Conservation (phyloP, 2,113 vertebrate species). For the Phodopus roborovskii region DNA sequence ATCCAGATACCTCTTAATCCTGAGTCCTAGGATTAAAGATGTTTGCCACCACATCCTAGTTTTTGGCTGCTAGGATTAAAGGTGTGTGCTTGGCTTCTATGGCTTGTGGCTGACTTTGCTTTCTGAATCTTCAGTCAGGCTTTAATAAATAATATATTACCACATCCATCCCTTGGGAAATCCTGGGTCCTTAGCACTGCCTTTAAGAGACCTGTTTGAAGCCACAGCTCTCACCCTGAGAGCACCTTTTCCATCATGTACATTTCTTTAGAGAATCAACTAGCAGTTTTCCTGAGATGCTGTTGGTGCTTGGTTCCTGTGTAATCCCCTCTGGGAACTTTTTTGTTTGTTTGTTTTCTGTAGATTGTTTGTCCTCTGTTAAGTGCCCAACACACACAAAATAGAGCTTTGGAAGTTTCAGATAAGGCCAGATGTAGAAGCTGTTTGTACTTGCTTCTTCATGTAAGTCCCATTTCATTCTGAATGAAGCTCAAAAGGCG, state of each 20-base stretch:
- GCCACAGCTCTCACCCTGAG: neutral
- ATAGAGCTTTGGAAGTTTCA: neutral
- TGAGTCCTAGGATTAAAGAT: no score
- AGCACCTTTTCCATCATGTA: neutral
- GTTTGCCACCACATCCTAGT: no score
- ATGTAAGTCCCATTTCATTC: neutral
- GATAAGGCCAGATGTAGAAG: neutral
- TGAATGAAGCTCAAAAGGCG: neutral
- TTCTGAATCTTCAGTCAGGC: no score
- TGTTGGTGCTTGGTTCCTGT: neutral
- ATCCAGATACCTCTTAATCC: no score
- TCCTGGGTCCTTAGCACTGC: neutral
- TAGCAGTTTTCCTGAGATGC: neutral
- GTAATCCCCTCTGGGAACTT: neutral
- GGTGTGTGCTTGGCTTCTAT: no score
- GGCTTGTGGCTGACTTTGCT: no score
- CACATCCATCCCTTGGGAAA: neutral
- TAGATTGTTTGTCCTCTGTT: neutral
- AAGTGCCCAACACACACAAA: neutral
- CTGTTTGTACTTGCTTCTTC: neutral
- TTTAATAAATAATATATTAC: no score
- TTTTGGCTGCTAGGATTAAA: no score
- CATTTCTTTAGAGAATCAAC: neutral
- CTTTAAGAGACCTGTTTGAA: neutral
- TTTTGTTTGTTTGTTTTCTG: neutral